Percentiles rank a stretch among this genome's conserved stretches.
These are phyloP conservation scores for Silurus asotus DNA, from an alignment of 2,113 vertebrate species.

Conservation along the genomic window DNA sequence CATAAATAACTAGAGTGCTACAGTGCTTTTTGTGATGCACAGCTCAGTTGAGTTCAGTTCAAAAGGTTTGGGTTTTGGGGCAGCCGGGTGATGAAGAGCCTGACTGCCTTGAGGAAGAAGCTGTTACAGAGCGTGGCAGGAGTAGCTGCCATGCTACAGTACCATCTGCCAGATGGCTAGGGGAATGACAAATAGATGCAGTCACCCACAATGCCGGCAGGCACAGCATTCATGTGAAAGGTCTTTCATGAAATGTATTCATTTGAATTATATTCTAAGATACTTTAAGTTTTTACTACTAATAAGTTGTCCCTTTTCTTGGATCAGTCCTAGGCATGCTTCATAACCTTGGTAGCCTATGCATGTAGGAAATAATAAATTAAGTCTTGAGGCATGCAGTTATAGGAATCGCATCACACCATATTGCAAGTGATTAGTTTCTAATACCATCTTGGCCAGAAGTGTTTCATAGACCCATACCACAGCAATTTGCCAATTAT, in stretches of 20 bases:
- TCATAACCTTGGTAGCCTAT: neutral
- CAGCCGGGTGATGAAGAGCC: neutral
- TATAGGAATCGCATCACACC: neutral
- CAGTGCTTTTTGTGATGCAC: neutral
- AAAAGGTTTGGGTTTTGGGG: neutral
- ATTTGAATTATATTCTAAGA: neutral
- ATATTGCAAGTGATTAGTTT: neutral
- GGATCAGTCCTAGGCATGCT: neutral
- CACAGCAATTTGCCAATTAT: neutral
- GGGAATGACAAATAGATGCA: slow-evolving; percentile 7
- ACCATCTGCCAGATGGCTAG: slow-evolving; percentile 11
- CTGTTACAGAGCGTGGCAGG: neutral
- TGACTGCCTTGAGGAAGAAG: slow-evolving; percentile 1
- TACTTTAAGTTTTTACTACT: neutral
- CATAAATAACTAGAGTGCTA: neutral
- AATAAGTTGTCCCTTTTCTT: neutral
- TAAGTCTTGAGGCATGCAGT: neutral
- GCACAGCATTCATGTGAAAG: neutral
- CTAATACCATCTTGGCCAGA: neutral
- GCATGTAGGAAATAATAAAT: neutral
- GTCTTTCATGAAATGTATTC: neutral
- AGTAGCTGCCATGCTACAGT: neutral
- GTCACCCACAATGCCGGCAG: neutral
- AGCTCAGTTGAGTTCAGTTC: neutral
- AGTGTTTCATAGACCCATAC: neutral